Evolutionary conservation across 2,797 vertebrate species (phyloP).

Genomic region (Clarias fuscus): DNA sequence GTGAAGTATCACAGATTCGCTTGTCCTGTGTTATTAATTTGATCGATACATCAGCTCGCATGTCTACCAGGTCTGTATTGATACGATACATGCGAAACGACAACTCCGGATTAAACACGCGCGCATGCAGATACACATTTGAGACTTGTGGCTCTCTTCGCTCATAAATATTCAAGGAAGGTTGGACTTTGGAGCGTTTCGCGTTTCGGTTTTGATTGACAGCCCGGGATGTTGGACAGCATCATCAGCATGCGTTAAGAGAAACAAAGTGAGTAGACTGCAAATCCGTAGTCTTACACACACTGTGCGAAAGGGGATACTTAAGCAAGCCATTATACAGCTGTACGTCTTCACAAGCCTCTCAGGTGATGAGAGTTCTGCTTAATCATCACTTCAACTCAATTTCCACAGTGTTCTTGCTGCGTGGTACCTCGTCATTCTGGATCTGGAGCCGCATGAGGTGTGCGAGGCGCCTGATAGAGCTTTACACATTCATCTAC

Average conservation of each 20-base stretch:
- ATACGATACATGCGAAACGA: neutral
- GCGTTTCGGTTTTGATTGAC: constrained; percentile 24
- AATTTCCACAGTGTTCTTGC: neutral
- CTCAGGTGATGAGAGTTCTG: neutral
- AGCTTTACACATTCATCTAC: constrained; percentile 1
- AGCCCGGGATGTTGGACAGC: constrained; percentile 27
- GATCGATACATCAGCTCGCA: neutral
- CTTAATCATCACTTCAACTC: neutral
- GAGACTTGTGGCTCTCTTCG: neutral
- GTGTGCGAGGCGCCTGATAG: neutral
- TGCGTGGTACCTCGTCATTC: neutral
- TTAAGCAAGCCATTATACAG: neutral
- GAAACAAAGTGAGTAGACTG: neutral
- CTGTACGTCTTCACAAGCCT: neutral
- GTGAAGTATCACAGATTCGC: neutral
- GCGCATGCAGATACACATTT: neutral
- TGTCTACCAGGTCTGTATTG: neutral
- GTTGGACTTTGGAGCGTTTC: constrained; percentile 22
- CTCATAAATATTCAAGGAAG: constrained; percentile 43
- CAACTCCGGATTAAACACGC: neutral
- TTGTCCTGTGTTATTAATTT: neutral
- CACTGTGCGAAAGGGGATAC: neutral
- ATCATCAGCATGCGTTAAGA: neutral
- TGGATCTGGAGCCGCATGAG: neutral
- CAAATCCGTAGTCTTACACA: neutral